Percentiles rank a stretch among this genome's conserved stretches.
These are phyloP conservation scores for Polyommatus icarus DNA, from an alignment of 2,888 invertebrate genomes.

Conservation along the genomic window DNA sequence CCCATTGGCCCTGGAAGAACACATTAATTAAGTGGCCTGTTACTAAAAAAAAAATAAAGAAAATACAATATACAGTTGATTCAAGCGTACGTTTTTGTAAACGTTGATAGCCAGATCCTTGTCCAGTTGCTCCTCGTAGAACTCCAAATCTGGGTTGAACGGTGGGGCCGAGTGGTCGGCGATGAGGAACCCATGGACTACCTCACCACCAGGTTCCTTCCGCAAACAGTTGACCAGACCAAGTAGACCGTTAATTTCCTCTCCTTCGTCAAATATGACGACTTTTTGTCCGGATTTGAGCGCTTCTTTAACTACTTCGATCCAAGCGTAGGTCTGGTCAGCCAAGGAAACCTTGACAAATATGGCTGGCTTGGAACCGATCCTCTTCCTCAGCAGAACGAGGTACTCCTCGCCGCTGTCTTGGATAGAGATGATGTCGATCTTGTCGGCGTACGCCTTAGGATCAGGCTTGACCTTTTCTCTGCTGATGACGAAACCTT, in stretches of 20 bases:
- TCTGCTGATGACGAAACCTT: slow-evolving; percentile 82
- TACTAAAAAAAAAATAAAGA: neutral
- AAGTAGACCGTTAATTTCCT: slow-evolving; percentile 87
- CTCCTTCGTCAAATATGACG: slow-evolving; percentile 84
- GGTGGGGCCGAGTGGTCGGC: slow-evolving; percentile 82
- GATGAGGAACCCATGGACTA: slow-evolving; percentile 83
- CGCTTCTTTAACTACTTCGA: slow-evolving; percentile 72
- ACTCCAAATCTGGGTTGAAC: slow-evolving; percentile 82
- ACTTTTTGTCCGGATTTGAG: slow-evolving; percentile 72
- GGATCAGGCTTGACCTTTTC: slow-evolving; percentile 76
- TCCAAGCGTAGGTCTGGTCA: slow-evolving; percentile 74
- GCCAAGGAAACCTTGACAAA: slow-evolving; percentile 67
- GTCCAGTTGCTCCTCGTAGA: slow-evolving; percentile 84
- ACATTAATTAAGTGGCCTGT: neutral
- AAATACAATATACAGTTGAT: neutral
- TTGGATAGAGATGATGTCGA: slow-evolving; percentile 74
- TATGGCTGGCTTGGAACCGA: slow-evolving; percentile 67
- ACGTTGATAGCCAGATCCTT: slow-evolving; percentile 91
- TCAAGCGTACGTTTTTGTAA: slow-evolving; percentile 76
- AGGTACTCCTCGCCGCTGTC: slow-evolving; percentile 76
- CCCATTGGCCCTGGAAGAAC: slow-evolving; percentile 79
- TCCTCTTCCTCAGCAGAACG: slow-evolving; percentile 75
- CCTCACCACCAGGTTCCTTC: slow-evolving; percentile 87
- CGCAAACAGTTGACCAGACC: slow-evolving; percentile 94
- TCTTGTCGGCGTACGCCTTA: slow-evolving; percentile 61